Percentiles rank a stretch among this genome's conserved stretches.
Evolutionary conservation across 2,888 invertebrate genomes (phyloP).

Genomic region (Hypolimnas misippus): DNA sequence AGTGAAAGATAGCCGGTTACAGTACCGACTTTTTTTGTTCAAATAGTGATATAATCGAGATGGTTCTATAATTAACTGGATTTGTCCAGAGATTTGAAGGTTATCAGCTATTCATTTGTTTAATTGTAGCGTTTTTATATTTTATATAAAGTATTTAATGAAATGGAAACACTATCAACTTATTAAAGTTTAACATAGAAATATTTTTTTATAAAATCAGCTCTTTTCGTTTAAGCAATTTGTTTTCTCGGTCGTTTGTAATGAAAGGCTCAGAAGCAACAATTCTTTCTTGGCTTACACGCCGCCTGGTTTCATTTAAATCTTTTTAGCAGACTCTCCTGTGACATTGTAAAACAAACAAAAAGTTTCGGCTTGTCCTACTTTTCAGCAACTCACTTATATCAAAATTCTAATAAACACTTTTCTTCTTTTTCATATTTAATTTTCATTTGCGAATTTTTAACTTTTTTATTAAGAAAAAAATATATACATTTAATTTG

Average conservation of each 20-base stretch:
- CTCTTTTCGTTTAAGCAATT: not conserved
- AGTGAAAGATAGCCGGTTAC: no score
- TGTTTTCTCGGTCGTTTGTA: not conserved
- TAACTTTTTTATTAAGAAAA: no score
- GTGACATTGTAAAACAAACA: not conserved
- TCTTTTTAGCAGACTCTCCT: not conserved
- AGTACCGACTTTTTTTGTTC: no score
- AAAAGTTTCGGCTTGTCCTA: constrained; percentile 1
- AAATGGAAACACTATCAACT: not conserved
- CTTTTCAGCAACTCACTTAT: constrained; percentile 9
- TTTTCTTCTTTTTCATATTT: no score
- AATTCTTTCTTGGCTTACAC: not conserved
- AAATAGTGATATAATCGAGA: no score
- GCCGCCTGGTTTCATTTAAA: constrained; percentile 11
- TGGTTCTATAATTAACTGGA: no score
- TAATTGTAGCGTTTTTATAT: no score
- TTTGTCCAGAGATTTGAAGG: no score
- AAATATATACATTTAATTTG: no score
- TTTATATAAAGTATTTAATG: not conserved
- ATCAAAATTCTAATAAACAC: constrained; percentile 8
- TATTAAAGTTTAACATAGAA: not conserved
- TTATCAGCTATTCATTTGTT: no score
- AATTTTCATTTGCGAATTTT: no score
- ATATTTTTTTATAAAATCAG: no score
- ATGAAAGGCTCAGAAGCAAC: constrained; percentile 10